These are phyloP conservation scores for Schizopygopsis malacanthus DNA, from an alignment of 2,797 vertebrate species.

Conservation along the genomic window DNA sequence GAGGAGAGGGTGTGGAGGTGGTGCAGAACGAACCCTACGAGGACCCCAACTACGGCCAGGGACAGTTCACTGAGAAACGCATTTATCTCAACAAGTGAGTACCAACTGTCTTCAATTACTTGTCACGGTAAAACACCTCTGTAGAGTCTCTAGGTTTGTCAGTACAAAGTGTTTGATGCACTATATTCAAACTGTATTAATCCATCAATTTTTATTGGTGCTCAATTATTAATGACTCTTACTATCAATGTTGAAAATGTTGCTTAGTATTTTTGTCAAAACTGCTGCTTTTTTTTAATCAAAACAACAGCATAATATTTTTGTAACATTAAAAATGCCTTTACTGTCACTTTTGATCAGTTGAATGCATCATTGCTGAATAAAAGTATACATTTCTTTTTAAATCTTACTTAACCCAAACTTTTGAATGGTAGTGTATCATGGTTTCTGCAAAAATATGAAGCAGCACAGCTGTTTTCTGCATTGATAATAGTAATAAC, in stretches of 20 bases:
- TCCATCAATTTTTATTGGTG: not conserved
- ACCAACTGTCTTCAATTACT: not conserved
- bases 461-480: too few relatives aligned
- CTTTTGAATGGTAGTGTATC: too few relatives aligned
- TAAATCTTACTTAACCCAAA: too few relatives aligned
- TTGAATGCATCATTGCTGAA: too few relatives aligned
- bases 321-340: too few relatives aligned
- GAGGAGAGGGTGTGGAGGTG: constrained; percentile 96
- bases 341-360: too few relatives aligned
- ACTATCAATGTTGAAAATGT: not conserved
- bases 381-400: too few relatives aligned
- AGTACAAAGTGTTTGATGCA: not conserved
- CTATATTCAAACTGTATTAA: not conserved
- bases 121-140: too few relatives aligned
- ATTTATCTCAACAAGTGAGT: constrained; percentile 96
- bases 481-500: too few relatives aligned
- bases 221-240: not conserved
- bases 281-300: not conserved
- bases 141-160: not conserved
- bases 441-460: too few relatives aligned
- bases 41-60: constrained; percentile 90
- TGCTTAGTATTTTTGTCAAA: not conserved
- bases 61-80: constrained; percentile 96
- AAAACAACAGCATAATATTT: too few relatives aligned
- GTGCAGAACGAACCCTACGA: constrained; percentile 95